Base-by-base conservation (phyloP, 2,888 invertebrate species). In the Nomada ruficornis region DNA sequence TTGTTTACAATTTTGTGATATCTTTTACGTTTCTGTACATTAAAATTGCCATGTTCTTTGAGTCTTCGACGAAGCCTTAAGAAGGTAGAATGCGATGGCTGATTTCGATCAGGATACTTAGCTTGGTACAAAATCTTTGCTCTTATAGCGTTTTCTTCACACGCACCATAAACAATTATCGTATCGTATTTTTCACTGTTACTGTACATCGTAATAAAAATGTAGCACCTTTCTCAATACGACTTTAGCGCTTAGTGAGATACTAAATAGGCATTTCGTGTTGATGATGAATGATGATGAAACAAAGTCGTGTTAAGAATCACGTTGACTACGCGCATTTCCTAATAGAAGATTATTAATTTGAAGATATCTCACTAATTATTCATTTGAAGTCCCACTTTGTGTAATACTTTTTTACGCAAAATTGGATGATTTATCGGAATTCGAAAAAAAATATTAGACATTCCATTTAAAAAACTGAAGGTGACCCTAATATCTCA, bases 121-220 rank as follows among this genome's bases (percentile, higher is more conserved):
- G 44, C 10, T 62, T 62, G 44, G 62, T 44, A 44, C 44, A 57
- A 23, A 11, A 26, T 11, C 15, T 57, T 57, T 3, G 57, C 23
- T 36, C 15, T 59, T 15, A 44, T 62, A 55, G 63, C 63, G 50
- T 50, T 47, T 64, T 64, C 18, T 23, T 65, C 26, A 23, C 18
- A 65, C 65, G 52, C 65, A 65, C 18, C 29, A 47, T 52, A 65
- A 50, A 65, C 52, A 52, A 65, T 65, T 65, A 52, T 65, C 50
- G 29, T 65, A 65, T 65, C 26, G 50, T 52, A 65, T 52, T 52
- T 65, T 29, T 65, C 52, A 13, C 52, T 18, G 50, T 65, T 52
- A 54, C 36, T 67, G n/a, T 55, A 54, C 36, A 54, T 54, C 52
- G 13, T 54, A 54, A 67, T 67, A 62, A 62, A 36, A 62, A 42